A percentile compares a stretch with the other conserved stretches of the same genome.
These are phyloP conservation scores for Brachyistius frenatus DNA, from an alignment of 2,113 vertebrate genomes.

Conservation along the genomic window DNA sequence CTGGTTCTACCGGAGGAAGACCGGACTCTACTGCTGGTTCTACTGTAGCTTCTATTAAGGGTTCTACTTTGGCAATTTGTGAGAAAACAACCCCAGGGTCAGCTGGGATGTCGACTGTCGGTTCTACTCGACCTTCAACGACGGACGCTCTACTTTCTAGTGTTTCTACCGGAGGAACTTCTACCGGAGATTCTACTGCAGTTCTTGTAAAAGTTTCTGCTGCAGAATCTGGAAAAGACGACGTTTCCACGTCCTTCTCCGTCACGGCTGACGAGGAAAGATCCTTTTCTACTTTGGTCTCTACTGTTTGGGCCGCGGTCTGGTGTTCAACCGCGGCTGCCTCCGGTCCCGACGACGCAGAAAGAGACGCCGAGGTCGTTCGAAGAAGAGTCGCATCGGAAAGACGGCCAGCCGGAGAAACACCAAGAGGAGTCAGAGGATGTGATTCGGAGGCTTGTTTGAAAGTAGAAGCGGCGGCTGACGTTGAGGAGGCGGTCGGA, in stretches of 20 bases:
- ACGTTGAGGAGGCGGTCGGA: constrained; percentile 8
- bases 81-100: neutral
- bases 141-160: neutral
- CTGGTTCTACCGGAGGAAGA: no score
- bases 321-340: neutral
- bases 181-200: neutral
- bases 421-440: neutral
- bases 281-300: neutral
- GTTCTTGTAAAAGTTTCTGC: neutral
- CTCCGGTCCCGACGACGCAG: neutral
- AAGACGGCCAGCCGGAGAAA: neutral
- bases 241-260: neutral
- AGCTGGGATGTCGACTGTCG: neutral
- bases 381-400: neutral
- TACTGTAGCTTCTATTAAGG: neutral
- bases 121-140: neutral
- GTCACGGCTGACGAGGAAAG: no score
- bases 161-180: neutral
- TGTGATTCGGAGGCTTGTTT: neutral
- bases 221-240: neutral
- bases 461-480: neutral
- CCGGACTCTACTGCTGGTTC: neutral
- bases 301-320: neutral
- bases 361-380: neutral
- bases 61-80: neutral